Percentiles rank a stretch among this genome's conserved stretches.
phyloP scores from a whole-genome alignment of 2,113 vertebrate species.

The Puntigrus tetrazona region DNA sequence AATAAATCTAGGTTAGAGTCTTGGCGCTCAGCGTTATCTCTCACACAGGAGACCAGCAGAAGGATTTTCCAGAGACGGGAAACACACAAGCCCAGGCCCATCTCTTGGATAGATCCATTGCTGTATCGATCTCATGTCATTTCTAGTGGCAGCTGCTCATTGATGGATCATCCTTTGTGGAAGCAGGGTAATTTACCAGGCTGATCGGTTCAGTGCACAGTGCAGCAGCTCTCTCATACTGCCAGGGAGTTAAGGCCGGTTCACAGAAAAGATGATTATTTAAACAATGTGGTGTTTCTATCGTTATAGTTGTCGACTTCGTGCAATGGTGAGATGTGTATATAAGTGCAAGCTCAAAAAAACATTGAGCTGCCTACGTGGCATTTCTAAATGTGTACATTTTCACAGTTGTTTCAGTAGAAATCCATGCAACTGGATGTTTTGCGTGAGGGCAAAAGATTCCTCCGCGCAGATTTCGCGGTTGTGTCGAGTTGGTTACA shows the following conservation, averaged over 20 bases:
- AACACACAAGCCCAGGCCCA: neutral
- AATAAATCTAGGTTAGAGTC: conserved; percentile 15
- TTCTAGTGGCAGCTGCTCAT: conserved; percentile 16
- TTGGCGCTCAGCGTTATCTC: neutral
- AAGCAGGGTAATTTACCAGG: conserved; percentile 21
- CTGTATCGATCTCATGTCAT: conserved; percentile 37
- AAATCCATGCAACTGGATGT: neutral
- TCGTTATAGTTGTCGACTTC: neutral
- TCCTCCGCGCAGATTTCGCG: neutral
- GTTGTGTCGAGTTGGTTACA: neutral
- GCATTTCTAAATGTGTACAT: neutral
- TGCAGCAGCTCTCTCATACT: neutral
- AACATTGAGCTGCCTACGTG: too few relatives aligned
- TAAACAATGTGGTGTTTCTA: neutral
- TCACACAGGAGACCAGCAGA: neutral
- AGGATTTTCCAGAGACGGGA: neutral
- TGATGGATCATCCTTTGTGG: conserved; percentile 29
- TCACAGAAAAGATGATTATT: neutral
- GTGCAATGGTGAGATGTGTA: too few relatives aligned
- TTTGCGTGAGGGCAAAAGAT: neutral
- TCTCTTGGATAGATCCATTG: neutral
- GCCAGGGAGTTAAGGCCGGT: neutral
- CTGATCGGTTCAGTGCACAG: conserved; percentile 8
- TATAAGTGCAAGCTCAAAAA: too few relatives aligned
- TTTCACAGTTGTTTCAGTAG: neutral